phyloP scores from a whole-genome alignment of 2,113 vertebrate species.

The Gnathonemus echidnorhynchus region DNA sequence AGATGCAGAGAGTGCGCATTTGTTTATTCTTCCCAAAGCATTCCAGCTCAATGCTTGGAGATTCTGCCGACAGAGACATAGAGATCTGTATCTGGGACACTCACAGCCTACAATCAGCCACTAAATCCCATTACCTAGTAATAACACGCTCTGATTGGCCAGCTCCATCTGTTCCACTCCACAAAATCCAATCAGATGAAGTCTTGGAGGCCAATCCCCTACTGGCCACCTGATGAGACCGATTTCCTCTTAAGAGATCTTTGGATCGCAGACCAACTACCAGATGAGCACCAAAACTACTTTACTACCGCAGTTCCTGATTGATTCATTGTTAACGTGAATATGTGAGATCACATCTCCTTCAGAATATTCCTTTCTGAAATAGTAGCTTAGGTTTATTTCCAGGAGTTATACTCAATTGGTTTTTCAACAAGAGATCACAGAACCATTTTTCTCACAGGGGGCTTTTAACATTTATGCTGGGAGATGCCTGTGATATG shows the following conservation, averaged over 20 bases:
- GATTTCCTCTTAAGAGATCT: background rate
- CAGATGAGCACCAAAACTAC: background rate
- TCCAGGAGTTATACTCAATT: background rate
- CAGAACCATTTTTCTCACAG: background rate
- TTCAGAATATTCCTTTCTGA: background rate
- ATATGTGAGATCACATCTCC: background rate
- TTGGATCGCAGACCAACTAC: background rate
- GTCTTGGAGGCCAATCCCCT: background rate
- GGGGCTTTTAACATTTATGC: background rate
- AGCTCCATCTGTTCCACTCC: background rate
- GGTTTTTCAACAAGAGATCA: background rate
- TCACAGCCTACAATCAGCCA: background rate
- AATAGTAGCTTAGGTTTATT: background rate
- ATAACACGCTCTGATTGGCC: constrained; percentile 1
- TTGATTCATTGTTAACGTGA: background rate
- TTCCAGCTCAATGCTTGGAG: background rate
- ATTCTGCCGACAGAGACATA: background rate
- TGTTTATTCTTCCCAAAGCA: background rate
- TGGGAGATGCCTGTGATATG: background rate
- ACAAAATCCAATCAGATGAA: background rate
- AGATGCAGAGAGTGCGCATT: background rate
- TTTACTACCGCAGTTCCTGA: background rate
- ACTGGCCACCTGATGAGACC: background rate
- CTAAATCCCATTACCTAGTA: background rate
- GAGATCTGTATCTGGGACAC: background rate